A percentile compares a stretch with the other conserved stretches of the same genome.
phyloP scores from a whole-genome alignment of 1,140 invertebrate genomes.

The Diorhabda carinulata region DNA sequence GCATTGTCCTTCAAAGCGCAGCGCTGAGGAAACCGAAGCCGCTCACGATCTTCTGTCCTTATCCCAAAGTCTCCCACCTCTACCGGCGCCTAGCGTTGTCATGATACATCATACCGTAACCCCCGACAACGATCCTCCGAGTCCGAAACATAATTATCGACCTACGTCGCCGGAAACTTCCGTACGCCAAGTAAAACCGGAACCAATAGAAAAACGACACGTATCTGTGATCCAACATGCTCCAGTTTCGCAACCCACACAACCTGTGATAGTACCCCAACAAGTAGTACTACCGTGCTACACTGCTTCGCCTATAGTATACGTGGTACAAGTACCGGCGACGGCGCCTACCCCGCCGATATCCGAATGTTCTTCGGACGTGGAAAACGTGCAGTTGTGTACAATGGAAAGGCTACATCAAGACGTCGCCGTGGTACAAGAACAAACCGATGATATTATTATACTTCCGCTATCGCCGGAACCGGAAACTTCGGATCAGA shows the following conservation, averaged over 20 bases:
- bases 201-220: conserved; percentile 5
- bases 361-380: conserved; percentile 70
- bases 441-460: conserved; percentile 39
- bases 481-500: conserved; percentile 32
- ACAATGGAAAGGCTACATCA: not conserved
- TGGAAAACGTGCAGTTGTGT: conserved; percentile 52
- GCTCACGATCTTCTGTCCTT: conserved; percentile 81
- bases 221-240: conserved; percentile 16
- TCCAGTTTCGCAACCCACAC: conserved; percentile 2
- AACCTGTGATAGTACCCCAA: conserved; percentile 17
- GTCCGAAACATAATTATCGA: conserved; percentile 47
- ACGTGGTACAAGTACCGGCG: conserved; percentile 42
- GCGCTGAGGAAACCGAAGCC: conserved; percentile 76
- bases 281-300: conserved; percentile 33
- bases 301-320: conserved; percentile 39
- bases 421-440: not conserved
- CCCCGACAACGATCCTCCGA: conserved; percentile 37
- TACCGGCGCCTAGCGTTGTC: conserved; percentile 63
- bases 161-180: conserved; percentile 46
- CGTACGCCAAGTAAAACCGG: conserved; percentile 9
- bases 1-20: conserved; percentile 52
- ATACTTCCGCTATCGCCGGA: conserved; percentile 44
- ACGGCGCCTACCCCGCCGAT: conserved; percentile 57
- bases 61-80: conserved; percentile 71
- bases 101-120: conserved; percentile 51